Evolutionary conservation across 2,888 invertebrate species (phyloP), one percentile per base, ranked within the genome.

Genomic region (Yponomeuta malinellus): DNA sequence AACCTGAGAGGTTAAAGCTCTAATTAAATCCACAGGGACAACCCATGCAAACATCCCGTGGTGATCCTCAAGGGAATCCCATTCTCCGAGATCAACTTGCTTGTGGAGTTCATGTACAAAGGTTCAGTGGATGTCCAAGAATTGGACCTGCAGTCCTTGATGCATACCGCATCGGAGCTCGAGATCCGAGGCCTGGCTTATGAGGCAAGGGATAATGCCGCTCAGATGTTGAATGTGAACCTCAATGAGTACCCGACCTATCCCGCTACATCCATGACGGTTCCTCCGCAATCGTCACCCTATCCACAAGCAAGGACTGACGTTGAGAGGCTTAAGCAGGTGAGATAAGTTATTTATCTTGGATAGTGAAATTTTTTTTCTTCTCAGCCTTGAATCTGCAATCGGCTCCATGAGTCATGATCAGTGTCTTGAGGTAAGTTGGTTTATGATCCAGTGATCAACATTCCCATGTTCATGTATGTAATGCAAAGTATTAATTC

Each of bases 31-130:
- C 43, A 43, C 83, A 92, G 91, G 82, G 95, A 95, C 84, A 95
- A 95, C 85, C 94, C 95, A 77, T 95, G 95, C 81, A 94, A 95
- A 80, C 95, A 96, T 80, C 95, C 96, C 37, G 94, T 95, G 75
- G 93, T 96, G 75, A 95, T 96, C 73, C 88, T 96, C 77, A 94
- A 95, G 83, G 94, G 94, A 70, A 94, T 95, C 43, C 93, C 93
- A 0, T 93, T 94, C 77, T 93, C 93, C 70, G 95, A 95, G 83
- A 94, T 95, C 90, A 94, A 94, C 80, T 92, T 94, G 73, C 89
- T 95, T 63, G 88, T 95, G 73, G 95, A 95, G 80, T 94, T 95
- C 74, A 95, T 95, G 94, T 95, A 95, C 83, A 94, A 94, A 75
- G 95, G 95, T 0, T 94, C 93, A 2, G 94, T 95, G 72, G 95